phyloP scores from a whole-genome alignment of 2,888 invertebrate species.

The Alitta virens region DNA sequence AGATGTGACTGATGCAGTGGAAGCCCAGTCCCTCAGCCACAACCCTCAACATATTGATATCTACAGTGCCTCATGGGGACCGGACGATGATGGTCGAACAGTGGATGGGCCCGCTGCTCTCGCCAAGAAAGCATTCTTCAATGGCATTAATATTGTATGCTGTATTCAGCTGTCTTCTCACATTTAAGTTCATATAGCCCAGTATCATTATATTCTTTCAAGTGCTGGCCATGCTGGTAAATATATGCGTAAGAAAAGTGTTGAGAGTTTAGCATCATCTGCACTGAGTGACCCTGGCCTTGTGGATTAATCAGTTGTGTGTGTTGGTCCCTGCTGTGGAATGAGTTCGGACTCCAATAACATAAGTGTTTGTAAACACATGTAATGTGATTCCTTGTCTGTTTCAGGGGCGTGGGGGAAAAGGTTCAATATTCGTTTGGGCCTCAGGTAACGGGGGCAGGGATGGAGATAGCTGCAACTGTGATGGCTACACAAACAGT shows the following conservation, averaged over 20 bases:
- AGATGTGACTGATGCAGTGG: slow-evolving; percentile 97
- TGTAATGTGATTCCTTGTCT: no score
- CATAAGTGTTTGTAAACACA: no score
- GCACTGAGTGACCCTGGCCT: no score
- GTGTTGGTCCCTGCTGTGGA: no score
- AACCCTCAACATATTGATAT: slow-evolving; percentile 97
- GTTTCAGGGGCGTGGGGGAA: slow-evolving; percentile 50
- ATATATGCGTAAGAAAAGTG: no score
- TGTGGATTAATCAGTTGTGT: no score
- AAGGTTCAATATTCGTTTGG: slow-evolving; percentile 58
- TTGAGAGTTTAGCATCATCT: no score
- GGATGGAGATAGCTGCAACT: slow-evolving; percentile 95
- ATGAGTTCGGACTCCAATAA: no score
- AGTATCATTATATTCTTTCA: no score
- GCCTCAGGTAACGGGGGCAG: slow-evolving; percentile 62
- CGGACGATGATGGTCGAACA: slow-evolving; percentile 96
- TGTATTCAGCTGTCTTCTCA: no score
- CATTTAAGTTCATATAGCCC: no score
- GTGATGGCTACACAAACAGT: slow-evolving; percentile 98
- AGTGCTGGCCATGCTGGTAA: no score
- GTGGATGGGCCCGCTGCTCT: slow-evolving; percentile 96
- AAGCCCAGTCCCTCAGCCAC: slow-evolving; percentile 88
- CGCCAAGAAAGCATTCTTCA: slow-evolving; percentile 90
- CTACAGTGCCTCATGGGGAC: slow-evolving; percentile 96
- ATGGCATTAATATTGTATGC: slow-evolving; percentile 86